Evolutionary conservation across 2,888 invertebrate species (phyloP), one percentile per base, ranked within the genome.

Genomic region (Pogonocherus hispidulus): DNA sequence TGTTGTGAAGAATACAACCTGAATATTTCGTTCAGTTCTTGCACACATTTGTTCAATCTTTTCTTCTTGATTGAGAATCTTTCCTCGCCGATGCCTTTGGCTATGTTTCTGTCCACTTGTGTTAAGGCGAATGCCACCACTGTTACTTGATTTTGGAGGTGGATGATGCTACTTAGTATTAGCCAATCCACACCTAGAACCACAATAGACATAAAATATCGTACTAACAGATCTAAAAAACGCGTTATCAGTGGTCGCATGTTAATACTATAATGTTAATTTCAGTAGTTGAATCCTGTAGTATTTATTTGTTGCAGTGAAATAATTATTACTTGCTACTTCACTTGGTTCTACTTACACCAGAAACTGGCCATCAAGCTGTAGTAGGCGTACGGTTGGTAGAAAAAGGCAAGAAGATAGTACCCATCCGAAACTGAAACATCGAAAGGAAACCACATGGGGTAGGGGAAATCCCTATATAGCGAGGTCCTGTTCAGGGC

Each of bases 371-470:
- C 44, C 35, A 70, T 35, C 16, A 70, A 52, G 47, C 56, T 55
- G 18, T 9, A 67, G 35, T 60, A 67, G 1, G 62, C 62, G 16
- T 60, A 57, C 2, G 57, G 52, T 47, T 72, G 72, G 18, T 69
- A 72, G 35, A 67, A 52, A 20, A 67, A 69, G 23, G 64, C 67
- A 1, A 63, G 3, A 44, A 62, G 57, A 41, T 69, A 72, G 51
- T 72, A 49, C 47, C 72, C 72, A 63, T 72, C 67, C 9, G 69
- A 69, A 20, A 72, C 14, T 6, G 72, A 72, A 4, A 59, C 66
- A 22, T 72, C 69, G 41, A 57, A 72, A 69, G 3, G 72, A 67
- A 67, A 64, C 70, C 70, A 70, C 16, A 70, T 41, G 3, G 67
- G 62, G 51, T 70, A 70, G 9, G 64, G 64, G n/a, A 69, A 69